Evolutionary conservation across 2,888 invertebrate genomes (phyloP), one percentile per base, ranked within the genome.

Genomic region (Masnerella sp.): DNA sequence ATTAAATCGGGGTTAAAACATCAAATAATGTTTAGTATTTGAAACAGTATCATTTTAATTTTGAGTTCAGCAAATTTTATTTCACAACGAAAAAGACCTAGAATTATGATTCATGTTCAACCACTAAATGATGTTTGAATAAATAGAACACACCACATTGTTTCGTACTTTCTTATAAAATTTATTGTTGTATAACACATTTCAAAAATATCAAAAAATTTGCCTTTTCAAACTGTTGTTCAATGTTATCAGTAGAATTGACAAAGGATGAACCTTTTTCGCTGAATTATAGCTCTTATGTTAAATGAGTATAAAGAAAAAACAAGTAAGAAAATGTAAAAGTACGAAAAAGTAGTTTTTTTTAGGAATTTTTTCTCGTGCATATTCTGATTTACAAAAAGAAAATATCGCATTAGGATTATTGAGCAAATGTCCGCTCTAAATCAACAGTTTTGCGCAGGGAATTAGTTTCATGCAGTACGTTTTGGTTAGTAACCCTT

Each of bases 121-220:
- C 22, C n/a, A 11, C 30, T 8, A 49, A 56, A 61, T 69, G 64
- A 47, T 59, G 38, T 58, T 20, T 28, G 59, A 72, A 72, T 72
- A 72, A 72, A 58, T 59, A 4, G 28, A 11, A 36, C 28, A 70
- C 58, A 62, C 54, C 54, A 73, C 30, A 56, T 45, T 18, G 15
- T 68, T 62, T 73, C 56, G 54, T 68, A 56, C 51, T 68, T 73
- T 73, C 56, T 68, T 73, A 73, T 67, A 73, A 73, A 73, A 74
- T 68, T 74, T 74, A 74, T 68, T 74, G 62, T 74, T 69, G 64
- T 68, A 69, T 74, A 74, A 74, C 58, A 69, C 69, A 74, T 69
- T 64, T 58, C 68, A 69, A 74, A 70, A 62, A 62, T 69, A 62
- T 69, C 74, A 58, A 64, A 68, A 68, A 73, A 68, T 68, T 68